phyloP scores from a whole-genome alignment of 2,888 invertebrate genomes.

The Agrotis exclamationis region DNA sequence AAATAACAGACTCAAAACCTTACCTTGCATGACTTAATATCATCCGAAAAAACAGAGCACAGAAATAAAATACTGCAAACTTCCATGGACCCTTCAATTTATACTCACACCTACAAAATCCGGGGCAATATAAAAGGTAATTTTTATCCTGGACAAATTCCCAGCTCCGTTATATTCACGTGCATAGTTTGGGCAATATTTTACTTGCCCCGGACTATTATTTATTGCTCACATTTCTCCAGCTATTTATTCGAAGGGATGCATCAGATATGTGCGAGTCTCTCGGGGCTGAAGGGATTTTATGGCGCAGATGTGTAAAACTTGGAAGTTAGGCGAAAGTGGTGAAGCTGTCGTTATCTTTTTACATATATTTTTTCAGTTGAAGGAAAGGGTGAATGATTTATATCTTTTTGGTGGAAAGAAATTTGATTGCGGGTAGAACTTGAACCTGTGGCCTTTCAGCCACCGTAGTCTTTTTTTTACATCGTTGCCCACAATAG shows the following conservation, averaged over 20 bases:
- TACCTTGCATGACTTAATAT: constrained; percentile 8
- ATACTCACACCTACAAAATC: constrained; percentile 46
- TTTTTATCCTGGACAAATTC: constrained; percentile 63
- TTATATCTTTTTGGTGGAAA: neutral
- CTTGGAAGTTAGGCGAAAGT: constrained; percentile 13
- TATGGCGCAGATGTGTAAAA: constrained; percentile 45
- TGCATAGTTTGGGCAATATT: constrained; percentile 60
- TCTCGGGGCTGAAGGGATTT: constrained; percentile 26
- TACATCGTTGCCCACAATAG: too few species aligned
- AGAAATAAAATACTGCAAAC: constrained; percentile 31
- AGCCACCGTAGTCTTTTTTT: too few species aligned
- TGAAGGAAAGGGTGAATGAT: neutral
- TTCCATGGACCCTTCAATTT: constrained; percentile 28
- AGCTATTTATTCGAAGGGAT: constrained; percentile 54
- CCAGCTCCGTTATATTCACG: constrained; percentile 57
- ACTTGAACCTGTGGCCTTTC: too few species aligned
- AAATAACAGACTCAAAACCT: constrained; percentile 18
- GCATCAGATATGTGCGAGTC: constrained; percentile 40
- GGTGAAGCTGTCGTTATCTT: constrained; percentile 26
- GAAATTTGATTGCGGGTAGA: too few species aligned
- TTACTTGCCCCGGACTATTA: constrained; percentile 41
- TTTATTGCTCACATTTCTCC: constrained; percentile 45
- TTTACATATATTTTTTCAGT: constrained; percentile 19
- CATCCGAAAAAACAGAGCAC: constrained; percentile 31
- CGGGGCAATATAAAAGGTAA: constrained; percentile 57